A percentile compares a stretch with the other conserved stretches of the same genome.
Conservation (phyloP, 2,797 vertebrate genomes). For the Delichon dasypus region DNA sequence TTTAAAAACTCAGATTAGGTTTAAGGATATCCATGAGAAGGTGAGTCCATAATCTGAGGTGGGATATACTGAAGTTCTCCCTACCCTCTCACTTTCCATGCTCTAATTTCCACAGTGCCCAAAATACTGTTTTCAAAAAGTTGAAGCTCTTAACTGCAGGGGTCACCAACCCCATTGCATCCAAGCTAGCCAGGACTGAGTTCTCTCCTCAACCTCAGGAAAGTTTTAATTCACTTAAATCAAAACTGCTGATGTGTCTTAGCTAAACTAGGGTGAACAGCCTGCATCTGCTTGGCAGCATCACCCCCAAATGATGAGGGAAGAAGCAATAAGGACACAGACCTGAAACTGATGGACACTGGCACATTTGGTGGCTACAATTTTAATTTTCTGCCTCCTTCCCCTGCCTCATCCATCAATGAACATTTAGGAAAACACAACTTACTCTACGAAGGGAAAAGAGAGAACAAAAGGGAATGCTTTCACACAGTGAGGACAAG, state of each 20-base stretch:
- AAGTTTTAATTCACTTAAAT: neutral
- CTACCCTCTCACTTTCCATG: neutral
- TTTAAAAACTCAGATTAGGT: neutral
- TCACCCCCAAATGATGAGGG: neutral
- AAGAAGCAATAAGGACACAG: neutral
- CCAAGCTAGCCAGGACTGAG: neutral
- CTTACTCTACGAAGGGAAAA: neutral
- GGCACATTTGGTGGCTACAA: neutral
- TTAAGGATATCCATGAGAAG: neutral
- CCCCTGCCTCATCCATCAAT: neutral
- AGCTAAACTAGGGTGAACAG: neutral
- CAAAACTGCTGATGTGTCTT: neutral
- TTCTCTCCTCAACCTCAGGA: neutral
- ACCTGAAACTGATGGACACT: neutral
- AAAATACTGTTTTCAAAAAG: neutral
- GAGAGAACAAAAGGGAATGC: neutral
- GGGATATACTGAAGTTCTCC: neutral
- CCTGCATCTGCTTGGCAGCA: neutral
- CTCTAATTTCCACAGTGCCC: neutral
- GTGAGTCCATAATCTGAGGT: neutral
- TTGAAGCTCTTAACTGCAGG: neutral
- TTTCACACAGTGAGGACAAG: neutral
- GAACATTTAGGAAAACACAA: neutral
- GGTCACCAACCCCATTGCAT: neutral
- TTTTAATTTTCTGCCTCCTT: neutral